Percentiles rank a stretch among this genome's conserved stretches.
phyloP scores from a whole-genome alignment of 1,140 invertebrate genomes.

The Tetragnatha versicolor region DNA sequence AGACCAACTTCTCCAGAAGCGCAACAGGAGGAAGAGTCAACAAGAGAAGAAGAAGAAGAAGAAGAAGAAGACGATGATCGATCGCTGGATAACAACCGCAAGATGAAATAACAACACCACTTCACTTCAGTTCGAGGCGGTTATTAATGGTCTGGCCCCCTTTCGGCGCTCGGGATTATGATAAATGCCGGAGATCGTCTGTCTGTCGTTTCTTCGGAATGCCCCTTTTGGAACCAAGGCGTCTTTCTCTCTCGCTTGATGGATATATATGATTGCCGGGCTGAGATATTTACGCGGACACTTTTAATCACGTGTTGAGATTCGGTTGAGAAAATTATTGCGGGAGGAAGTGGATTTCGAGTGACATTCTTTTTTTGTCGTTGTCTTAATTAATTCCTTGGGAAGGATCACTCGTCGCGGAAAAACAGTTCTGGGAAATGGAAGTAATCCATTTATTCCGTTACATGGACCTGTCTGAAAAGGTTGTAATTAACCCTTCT shows the following conservation, averaged over 20 bases:
- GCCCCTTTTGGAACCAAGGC: no score
- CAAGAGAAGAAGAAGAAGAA: conserved; percentile 2
- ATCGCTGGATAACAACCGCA: conserved; percentile 29
- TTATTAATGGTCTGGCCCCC: conserved; percentile 20
- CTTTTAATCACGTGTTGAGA: conserved; percentile 13
- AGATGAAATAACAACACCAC: conserved; percentile 41
- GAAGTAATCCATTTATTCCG: no score
- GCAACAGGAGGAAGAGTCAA: not conserved
- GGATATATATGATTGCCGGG: conserved; percentile 32
- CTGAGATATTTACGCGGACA: conserved; percentile 20
- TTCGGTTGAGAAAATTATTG: not conserved
- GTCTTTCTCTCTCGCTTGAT: conserved; percentile 5
- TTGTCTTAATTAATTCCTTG: no score
- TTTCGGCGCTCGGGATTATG: conserved; percentile 2
- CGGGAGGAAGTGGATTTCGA: not conserved
- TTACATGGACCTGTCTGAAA: no score
- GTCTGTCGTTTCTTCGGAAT: conserved; percentile 15
- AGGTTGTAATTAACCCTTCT: no score
- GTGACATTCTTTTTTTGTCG: not conserved
- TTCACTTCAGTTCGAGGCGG: not conserved
- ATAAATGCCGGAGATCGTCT: conserved; percentile 11
- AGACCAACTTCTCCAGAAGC: not conserved
- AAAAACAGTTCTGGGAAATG: no score
- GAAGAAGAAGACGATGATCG: conserved; percentile 1
- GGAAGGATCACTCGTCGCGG: no score